Conservation (phyloP, 2,113 vertebrate genomes). For the Neomonachus schauinslandi region DNA sequence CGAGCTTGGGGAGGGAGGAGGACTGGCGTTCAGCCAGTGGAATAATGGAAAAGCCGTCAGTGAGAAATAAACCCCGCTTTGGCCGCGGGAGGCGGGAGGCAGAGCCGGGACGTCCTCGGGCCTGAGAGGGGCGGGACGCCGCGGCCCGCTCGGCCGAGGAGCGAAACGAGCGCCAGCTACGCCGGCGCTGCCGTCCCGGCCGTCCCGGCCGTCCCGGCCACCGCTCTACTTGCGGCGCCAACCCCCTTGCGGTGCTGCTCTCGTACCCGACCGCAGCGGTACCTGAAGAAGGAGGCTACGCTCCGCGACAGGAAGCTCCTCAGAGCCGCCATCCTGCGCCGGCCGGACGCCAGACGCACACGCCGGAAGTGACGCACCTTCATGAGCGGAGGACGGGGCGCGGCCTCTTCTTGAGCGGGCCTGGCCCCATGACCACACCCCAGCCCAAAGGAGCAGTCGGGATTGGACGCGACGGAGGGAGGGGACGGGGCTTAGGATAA, state of each 20-base stretch:
- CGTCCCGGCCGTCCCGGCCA: accelerated
- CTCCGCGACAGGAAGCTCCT: conserved; percentile 55
- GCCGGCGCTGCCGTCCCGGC: background rate
- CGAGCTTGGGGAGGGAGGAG: background rate
- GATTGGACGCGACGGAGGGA: conserved; percentile 44
- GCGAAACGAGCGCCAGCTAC: background rate
- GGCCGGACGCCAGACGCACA: background rate
- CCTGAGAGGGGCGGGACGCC: background rate
- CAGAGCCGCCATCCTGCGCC: conserved; percentile 77
- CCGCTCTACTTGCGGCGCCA: background rate
- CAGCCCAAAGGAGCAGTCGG: background rate
- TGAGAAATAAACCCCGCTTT: accelerated
- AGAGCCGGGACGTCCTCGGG: background rate
- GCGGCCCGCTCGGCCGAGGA: background rate
- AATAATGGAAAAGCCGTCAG: background rate
- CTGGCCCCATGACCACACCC: conserved; percentile 18
- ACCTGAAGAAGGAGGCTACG: conserved; percentile 83
- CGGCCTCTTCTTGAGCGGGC: accelerated
- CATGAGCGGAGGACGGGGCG: accelerated
- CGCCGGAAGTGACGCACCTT: conserved; percentile 67
- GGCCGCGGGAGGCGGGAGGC: background rate
- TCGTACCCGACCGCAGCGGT: background rate
- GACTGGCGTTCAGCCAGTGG: no score
- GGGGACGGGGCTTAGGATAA: conserved; percentile 13
- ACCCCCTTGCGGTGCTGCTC: background rate